Percentiles rank a stretch among this genome's conserved stretches.
These are phyloP conservation scores for Glomeris maerens DNA, from an alignment of 1,140 invertebrate genomes.

Conservation along the genomic window DNA sequence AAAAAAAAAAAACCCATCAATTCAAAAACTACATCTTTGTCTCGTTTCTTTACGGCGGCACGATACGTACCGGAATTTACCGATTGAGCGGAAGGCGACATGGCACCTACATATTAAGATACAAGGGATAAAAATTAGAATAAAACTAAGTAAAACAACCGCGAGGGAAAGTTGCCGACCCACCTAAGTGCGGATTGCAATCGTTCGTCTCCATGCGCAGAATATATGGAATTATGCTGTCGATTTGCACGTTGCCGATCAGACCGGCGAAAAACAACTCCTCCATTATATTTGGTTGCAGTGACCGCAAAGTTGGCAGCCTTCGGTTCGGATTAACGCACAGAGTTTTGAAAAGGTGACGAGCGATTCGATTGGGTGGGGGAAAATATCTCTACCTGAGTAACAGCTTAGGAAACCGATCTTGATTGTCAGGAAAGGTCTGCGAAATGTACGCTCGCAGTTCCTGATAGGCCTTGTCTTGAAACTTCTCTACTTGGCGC, in stretches of 20 bases:
- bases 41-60: no score
- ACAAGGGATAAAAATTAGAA: no score
- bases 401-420: constrained; percentile 49
- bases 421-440: constrained; percentile 36
- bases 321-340: constrained; percentile 27
- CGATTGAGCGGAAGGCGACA: no score
- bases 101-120: no score
- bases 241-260: constrained; percentile 80
- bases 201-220: constrained; percentile 54
- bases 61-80: no score
- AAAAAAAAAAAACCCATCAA: no score
- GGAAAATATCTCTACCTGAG: constrained; percentile 35
- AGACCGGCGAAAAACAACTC: constrained; percentile 85
- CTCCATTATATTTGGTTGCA: constrained; percentile 65
- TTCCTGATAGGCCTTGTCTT: constrained; percentile 57
- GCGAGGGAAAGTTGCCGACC: no score
- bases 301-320: constrained; percentile 57
- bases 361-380: no score
- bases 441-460: constrained; percentile 42
- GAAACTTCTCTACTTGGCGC: constrained; percentile 46
- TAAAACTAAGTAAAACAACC: no score
- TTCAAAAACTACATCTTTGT: no score
- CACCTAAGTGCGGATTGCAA: constrained; percentile 22
- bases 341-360: constrained; percentile 23
- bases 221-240: constrained; percentile 82